Percentiles rank a stretch among this genome's conserved stretches.
phyloP scores from a whole-genome alignment of 2,797 vertebrate genomes.

The Cyclopterus lumpus region DNA sequence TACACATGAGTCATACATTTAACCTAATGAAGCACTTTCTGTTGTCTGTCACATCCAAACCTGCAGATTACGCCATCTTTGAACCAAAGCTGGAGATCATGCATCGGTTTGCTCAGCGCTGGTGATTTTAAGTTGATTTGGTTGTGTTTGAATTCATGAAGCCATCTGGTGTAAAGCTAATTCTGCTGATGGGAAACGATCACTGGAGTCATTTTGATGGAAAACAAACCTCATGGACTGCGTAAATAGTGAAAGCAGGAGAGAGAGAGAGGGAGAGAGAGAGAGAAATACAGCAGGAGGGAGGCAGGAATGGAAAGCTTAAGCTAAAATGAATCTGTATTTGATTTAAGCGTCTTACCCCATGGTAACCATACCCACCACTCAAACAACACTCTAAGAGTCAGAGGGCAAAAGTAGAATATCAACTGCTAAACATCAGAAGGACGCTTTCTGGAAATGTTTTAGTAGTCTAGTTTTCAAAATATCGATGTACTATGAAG shows the following conservation, averaged over 20 bases:
- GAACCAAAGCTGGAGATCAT: slow-evolving; percentile 37
- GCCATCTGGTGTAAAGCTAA: slow-evolving; percentile 15
- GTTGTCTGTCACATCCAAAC: slow-evolving; percentile 40
- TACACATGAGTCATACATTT: slow-evolving; percentile 62
- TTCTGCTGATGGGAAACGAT: slow-evolving; percentile 8
- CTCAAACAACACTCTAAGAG: slow-evolving; percentile 63
- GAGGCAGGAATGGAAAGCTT: slow-evolving; percentile 44
- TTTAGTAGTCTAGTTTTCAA: background rate
- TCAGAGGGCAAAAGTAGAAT: slow-evolving; percentile 59
- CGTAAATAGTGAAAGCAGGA: background rate
- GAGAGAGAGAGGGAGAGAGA: background rate
- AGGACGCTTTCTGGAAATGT: background rate
- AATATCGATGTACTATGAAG: slow-evolving; percentile 18
- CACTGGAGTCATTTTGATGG: slow-evolving; percentile 3
- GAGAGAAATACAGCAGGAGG: slow-evolving; percentile 23
- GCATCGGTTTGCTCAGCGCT: slow-evolving; percentile 17
- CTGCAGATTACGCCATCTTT: slow-evolving; percentile 23
- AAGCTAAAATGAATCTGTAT: slow-evolving; percentile 67
- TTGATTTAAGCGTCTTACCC: slow-evolving; percentile 77
- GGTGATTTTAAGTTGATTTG: slow-evolving; percentile 45
- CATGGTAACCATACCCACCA: slow-evolving; percentile 49
- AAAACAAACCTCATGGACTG: slow-evolving; percentile 7
- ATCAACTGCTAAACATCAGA: slow-evolving; percentile 41
- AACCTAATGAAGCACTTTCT: slow-evolving; percentile 53
- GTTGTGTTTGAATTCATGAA: slow-evolving; percentile 33